phyloP scores from a whole-genome alignment of 2,888 invertebrate species.

The Drosophila tripunctata region DNA sequence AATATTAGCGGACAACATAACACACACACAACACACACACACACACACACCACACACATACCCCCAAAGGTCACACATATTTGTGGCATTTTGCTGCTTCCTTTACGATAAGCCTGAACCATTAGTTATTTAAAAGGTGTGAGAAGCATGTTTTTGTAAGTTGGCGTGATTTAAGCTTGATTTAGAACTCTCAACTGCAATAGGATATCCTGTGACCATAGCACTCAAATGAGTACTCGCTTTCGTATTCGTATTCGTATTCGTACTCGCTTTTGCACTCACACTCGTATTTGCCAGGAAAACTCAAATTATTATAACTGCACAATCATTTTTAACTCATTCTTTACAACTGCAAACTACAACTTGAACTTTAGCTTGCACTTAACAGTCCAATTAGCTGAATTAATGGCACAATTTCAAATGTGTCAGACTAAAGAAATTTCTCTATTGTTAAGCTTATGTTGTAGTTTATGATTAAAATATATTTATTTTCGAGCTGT shows the following conservation, averaged over 20 bases:
- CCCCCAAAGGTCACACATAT: constrained; percentile 45
- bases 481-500: no score
- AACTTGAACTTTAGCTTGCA: not conserved
- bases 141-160: constrained; percentile 33
- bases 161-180: constrained; percentile 54
- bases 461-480: not conserved
- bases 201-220: constrained; percentile 28
- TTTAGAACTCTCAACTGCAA: constrained; percentile 31
- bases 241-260: not conserved
- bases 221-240: not conserved
- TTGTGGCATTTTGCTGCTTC: constrained; percentile 59
- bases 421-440: not conserved
- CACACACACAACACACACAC: constrained; percentile 16
- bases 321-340: not conserved
- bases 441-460: not conserved
- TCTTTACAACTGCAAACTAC: not conserved
- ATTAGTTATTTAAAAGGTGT: constrained; percentile 53
- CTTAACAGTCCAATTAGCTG: constrained; percentile 1
- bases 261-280: not conserved
- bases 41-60: constrained; percentile 6
- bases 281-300: not conserved
- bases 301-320: constrained; percentile 2
- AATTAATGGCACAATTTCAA: not conserved
- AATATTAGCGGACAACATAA: constrained; percentile 62
- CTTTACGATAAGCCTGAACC: constrained; percentile 54